Conservation (phyloP, 2,113 vertebrate species). For the Pandion haliaetus region DNA sequence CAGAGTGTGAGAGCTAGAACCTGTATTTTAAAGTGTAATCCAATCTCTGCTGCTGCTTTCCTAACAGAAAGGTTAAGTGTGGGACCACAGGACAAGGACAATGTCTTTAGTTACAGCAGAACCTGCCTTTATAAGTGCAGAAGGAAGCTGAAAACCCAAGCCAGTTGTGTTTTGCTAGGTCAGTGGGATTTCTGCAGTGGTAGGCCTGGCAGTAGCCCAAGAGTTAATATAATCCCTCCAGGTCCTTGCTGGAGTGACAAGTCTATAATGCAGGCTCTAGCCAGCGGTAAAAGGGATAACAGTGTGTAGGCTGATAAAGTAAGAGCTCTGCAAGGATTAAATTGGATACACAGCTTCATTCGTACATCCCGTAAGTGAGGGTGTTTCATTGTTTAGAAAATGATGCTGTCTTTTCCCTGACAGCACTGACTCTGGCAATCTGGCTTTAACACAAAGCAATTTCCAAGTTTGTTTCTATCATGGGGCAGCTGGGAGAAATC, state of each 20-base stretch:
- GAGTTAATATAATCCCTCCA: neutral
- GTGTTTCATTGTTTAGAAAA: neutral
- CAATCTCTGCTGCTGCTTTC: neutral
- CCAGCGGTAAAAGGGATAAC: neutral
- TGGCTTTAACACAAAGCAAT: neutral
- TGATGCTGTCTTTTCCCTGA: neutral
- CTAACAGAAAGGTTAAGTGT: neutral
- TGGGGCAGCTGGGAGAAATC: neutral
- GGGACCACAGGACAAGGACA: neutral
- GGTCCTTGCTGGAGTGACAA: neutral
- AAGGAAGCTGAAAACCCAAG: neutral
- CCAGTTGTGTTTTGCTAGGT: neutral
- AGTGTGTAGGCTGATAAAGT: neutral
- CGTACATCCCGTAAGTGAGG: neutral
- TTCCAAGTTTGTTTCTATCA: neutral
- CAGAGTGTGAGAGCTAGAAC: neutral
- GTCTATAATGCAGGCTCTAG: neutral
- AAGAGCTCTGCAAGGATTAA: neutral
- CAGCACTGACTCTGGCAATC: neutral
- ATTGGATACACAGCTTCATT: neutral
- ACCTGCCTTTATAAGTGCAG: neutral
- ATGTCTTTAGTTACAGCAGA: neutral
- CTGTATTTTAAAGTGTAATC: neutral
- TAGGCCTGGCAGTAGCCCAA: neutral
- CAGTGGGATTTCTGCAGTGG: neutral